Conservation (phyloP, 2,113 vertebrate genomes). For the Emydocephalus ijimae region DNA sequence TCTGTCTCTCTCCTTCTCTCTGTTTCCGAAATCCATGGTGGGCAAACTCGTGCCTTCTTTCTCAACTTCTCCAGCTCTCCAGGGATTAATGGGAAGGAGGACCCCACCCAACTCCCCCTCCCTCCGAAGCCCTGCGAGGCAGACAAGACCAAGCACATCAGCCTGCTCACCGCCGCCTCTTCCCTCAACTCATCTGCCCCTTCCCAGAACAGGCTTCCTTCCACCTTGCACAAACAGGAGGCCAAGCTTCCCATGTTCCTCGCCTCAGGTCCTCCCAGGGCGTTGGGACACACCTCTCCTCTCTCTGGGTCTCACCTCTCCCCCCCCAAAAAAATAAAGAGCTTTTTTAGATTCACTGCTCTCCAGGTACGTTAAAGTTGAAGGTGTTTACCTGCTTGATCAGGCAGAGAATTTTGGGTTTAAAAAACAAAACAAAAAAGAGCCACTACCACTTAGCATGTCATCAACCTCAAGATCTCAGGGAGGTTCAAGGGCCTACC, state of each 20-base stretch:
- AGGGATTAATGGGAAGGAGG: neutral
- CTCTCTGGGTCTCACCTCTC: neutral
- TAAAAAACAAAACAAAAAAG: neutral
- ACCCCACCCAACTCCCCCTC: constrained; percentile 15
- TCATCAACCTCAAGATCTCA: neutral
- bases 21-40: neutral
- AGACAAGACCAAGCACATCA: constrained; percentile 4
- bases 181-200: neutral
- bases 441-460: neutral
- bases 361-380: neutral
- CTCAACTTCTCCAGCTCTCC: neutral
- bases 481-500: neutral
- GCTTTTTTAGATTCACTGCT: neutral
- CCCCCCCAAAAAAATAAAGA: neutral
- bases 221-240: neutral
- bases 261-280: neutral
- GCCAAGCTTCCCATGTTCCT: neutral
- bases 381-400: neutral
- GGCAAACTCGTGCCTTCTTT: neutral
- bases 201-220: neutral
- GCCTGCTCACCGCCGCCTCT: neutral
- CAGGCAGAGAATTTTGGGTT: neutral
- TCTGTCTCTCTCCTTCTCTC: too few species aligned
- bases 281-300: neutral
- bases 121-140: neutral